Evolutionary conservation across 2,113 vertebrate species (phyloP).

Genomic region (Egretta garzetta): DNA sequence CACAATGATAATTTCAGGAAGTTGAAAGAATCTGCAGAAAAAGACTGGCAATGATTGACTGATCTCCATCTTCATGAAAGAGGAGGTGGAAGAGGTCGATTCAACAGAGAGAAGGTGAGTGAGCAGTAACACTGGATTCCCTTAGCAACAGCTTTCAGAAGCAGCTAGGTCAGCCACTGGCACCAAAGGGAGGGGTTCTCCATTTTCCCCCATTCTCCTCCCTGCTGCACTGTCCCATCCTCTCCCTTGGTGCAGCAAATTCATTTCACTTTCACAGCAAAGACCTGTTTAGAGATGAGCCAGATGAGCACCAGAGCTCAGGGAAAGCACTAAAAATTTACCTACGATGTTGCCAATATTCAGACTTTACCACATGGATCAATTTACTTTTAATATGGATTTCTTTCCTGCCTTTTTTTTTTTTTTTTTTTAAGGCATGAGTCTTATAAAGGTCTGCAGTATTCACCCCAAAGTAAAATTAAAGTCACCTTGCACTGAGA

Average conservation of each 20-base stretch:
- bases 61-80: background rate
- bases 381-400: background rate
- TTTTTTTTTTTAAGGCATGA: too few species aligned
- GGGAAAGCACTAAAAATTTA: background rate
- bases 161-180: background rate
- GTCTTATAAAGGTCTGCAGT: background rate
- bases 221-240: background rate
- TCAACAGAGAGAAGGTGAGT: background rate
- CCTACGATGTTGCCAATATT: background rate
- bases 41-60: background rate
- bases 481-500: background rate
- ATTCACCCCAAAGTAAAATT: background rate
- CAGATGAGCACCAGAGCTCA: background rate
- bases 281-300: background rate
- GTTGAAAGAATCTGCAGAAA: background rate
- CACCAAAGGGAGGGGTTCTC: background rate
- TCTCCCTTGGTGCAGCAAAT: background rate
- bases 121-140: background rate
- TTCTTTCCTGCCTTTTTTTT: background rate
- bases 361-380: background rate
- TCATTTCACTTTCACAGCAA: background rate
- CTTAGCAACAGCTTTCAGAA: background rate
- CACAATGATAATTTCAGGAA: background rate
- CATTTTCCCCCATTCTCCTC: background rate
- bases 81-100: background rate